phyloP scores from a whole-genome alignment of 2,888 invertebrate species.

The Eristalis pertinax region DNA sequence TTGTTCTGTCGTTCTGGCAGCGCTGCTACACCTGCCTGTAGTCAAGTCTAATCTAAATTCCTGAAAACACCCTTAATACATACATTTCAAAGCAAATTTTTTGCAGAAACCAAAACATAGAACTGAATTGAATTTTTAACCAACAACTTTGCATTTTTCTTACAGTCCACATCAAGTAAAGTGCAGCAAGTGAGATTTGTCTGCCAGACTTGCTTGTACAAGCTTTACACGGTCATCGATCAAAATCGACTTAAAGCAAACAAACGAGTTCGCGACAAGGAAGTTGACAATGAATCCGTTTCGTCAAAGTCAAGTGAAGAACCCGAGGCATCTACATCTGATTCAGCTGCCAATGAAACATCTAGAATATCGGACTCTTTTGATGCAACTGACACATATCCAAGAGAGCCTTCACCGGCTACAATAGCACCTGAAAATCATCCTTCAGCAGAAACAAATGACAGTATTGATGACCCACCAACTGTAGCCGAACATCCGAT shows the following conservation, averaged over 20 bases:
- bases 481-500: not conserved
- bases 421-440: not conserved
- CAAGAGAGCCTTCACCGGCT: not conserved
- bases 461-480: not conserved
- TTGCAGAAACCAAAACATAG: no score
- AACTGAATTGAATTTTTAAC: no score
- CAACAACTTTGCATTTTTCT: no score
- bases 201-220: constrained; percentile 57
- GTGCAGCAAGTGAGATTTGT: constrained; percentile 30
- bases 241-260: constrained; percentile 21
- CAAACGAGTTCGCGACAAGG: constrained; percentile 13
- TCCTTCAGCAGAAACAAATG: not conserved
- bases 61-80: no score
- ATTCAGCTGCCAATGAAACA: not conserved
- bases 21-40: no score
- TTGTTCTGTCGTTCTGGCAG: no score
- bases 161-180: constrained; percentile 17
- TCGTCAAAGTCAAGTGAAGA: constrained; percentile 1
- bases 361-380: not conserved
- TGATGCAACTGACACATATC: not conserved
- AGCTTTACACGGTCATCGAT: constrained; percentile 50
- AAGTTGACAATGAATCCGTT: constrained; percentile 1
- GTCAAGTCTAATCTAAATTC: no score
- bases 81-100: no score
- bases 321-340: not conserved